Evolutionary conservation across 2,888 invertebrate species (phyloP), one percentile per base, ranked within the genome.

Genomic region (Trachelus troglodyta): DNA sequence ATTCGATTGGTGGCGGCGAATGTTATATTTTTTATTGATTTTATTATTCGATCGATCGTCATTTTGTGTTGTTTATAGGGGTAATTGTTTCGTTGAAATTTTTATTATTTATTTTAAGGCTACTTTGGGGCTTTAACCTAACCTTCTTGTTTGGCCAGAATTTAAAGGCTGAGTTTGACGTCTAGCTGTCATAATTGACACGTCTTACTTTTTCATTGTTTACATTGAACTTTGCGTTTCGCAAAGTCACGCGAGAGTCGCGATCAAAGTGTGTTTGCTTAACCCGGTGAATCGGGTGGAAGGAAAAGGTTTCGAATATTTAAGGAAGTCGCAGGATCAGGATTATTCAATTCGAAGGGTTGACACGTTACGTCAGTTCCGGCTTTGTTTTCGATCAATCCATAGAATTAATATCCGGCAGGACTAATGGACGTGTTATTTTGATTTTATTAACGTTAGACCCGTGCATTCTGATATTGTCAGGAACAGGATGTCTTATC

Each of bases 251-350:
- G 56, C 56, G 6, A 3, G 23, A 23, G 71, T 74, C 56, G 69
- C 12, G 56, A 40, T 77, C 34, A 56, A 77, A 75, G 75, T 37
- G 23, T 77, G 77, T 77, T 77, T 77, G 75, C 34, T 77, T 77
- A 77, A 77, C 69, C 77, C 77, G 69, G 77, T 77, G 34, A 37
- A 74, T 75, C 71, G 71, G 35, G 15, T 9, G 15, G 15, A 56
- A 35, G 34, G 33, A 35, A 74, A 69, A 37, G 69, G 40, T 23
- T 73, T 76, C 23, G 76, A 76, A 78, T 78, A 78, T 76, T 78
- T 78, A 78, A 78, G 78, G 75, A 78, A 78, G 76, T 78, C 71
- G 31, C 35, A 31, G 9, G 71, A 34, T 33, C 71, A 0, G 34
- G 71, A 71, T 34, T 2, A 71, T 71, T 71, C 71, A 71, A 71